phyloP scores from a whole-genome alignment of 2,113 vertebrate species.

The cat (Felis catus) region F.catus_Fca126_mat1.0 CM031425.1:57460501-57461000 shows the following conservation, averaged over 20 bases:
- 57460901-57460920: fast-evolving
- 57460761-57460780: neutral
- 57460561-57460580: constrained; percentile 56
- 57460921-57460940: neutral
- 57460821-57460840: fast-evolving
- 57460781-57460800: fast-evolving
- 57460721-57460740: neutral
- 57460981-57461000: neutral
- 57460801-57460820: fast-evolving
- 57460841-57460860: no score
- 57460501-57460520: constrained; percentile 84
- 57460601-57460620: neutral
- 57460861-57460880: neutral
- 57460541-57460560: constrained; percentile 69
- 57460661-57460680: neutral
- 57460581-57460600: constrained; percentile 26
- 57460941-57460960: fast-evolving
- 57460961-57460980: neutral
- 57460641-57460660: fast-evolving
- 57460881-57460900: fast-evolving
- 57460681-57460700: fast-evolving
- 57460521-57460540: constrained; percentile 80
- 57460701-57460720: fast-evolving
- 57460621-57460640: neutral
- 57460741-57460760: fast-evolving